A percentile compares a stretch with the other conserved stretches of the same genome.
phyloP scores from a whole-genome alignment of 2,888 invertebrate genomes.

The Mythimna impura region DNA sequence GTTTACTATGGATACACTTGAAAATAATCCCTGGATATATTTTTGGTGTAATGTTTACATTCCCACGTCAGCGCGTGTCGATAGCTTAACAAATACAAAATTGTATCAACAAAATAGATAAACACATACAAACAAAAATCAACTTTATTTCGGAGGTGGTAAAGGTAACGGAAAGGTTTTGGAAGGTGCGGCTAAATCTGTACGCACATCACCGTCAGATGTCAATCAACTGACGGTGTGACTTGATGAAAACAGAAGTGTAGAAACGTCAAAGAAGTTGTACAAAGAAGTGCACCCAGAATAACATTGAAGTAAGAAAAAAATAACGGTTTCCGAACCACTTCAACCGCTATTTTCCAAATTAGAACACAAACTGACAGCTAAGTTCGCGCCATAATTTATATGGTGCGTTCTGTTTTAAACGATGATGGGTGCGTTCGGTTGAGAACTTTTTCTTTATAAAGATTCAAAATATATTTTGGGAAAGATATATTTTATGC shows the following conservation, averaged over 20 bases:
- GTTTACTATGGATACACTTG: constrained; percentile 68
- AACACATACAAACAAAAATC: constrained; percentile 53
- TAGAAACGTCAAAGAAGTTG: constrained; percentile 69
- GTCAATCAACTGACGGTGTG: constrained; percentile 77
- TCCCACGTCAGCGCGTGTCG: constrained; percentile 86
- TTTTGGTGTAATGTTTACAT: constrained; percentile 82
- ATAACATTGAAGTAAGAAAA: constrained; percentile 48
- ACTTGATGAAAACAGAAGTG: constrained; percentile 71
- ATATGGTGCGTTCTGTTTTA: constrained; percentile 65
- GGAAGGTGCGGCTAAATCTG: constrained; percentile 45
- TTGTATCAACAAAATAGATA: constrained; percentile 57
- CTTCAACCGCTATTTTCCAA: constrained; percentile 65
- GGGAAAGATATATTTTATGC: constrained; percentile 50
- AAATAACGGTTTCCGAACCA: constrained; percentile 52
- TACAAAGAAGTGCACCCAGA: constrained; percentile 51
- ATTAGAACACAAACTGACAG: constrained; percentile 68
- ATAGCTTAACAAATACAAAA: constrained; percentile 74
- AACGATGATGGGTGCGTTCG: constrained; percentile 64
- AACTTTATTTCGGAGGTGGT: constrained; percentile 61
- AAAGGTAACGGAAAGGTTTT: constrained; percentile 32
- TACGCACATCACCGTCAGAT: constrained; percentile 71
- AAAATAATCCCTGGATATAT: constrained; percentile 74
- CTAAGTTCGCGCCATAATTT: constrained; percentile 71
- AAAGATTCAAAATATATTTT: constrained; percentile 59
- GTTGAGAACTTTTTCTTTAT: constrained; percentile 52